These are phyloP conservation scores for Callipepla californica DNA, from an alignment of 2,113 vertebrate species.

Conservation along the genomic window DNA sequence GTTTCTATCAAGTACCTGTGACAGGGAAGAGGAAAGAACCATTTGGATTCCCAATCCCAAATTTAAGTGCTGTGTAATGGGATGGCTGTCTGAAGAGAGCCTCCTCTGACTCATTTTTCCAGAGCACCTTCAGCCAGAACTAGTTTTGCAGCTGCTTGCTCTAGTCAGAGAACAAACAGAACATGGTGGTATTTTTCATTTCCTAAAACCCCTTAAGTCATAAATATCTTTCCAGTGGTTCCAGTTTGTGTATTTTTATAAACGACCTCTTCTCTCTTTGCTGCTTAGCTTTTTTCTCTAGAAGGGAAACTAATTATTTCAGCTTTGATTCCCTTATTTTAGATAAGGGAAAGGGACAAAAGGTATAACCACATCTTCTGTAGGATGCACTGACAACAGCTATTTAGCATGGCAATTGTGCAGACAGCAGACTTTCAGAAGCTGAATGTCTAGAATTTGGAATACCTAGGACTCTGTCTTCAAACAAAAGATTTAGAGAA, in stretches of 20 bases:
- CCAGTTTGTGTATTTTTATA: not conserved
- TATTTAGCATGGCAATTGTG: accelerated
- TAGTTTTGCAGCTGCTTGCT: not conserved
- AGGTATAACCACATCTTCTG: not conserved
- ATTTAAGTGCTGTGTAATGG: not conserved
- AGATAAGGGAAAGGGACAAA: not conserved
- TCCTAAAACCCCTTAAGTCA: not conserved
- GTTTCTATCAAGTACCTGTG: not conserved
- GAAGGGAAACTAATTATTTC: not conserved
- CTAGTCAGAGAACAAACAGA: not conserved
- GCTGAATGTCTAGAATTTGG: not conserved
- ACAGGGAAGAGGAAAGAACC: not conserved
- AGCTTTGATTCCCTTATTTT: not conserved
- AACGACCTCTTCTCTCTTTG: not conserved
- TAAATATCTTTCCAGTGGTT: not conserved
- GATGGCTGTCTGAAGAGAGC: not conserved
- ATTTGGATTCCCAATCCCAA: not conserved
- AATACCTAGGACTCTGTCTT: not conserved
- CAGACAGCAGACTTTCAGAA: not conserved
- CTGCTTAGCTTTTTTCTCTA: not conserved
- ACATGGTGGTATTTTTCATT: too few species aligned
- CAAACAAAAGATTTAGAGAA: not conserved
- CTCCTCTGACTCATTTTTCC: not conserved
- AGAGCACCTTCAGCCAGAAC: not conserved
- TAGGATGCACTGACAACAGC: not conserved